These are phyloP conservation scores for Pentamera pediparva DNA, from an alignment of 53 echinoderm and acorn worm species.

Conservation along the genomic window DNA sequence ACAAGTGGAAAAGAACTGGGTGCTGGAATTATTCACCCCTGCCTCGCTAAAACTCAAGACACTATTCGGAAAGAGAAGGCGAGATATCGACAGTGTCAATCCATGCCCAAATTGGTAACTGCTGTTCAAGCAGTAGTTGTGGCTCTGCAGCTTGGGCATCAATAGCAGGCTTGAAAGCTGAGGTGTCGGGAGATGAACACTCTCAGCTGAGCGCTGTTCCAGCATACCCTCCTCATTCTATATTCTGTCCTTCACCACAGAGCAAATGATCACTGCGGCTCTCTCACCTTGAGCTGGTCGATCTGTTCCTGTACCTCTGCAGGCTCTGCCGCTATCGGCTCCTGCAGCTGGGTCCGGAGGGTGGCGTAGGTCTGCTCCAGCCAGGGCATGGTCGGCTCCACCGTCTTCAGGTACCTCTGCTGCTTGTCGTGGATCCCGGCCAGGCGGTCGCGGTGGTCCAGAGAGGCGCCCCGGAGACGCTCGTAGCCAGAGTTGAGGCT, in stretches of 20 bases:
- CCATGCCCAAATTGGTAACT: too few species aligned
- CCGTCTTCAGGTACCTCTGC: slow-evolving; percentile 45
- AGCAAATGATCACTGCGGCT: background rate
- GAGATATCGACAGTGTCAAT: too few species aligned
- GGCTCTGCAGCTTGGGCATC: too few species aligned
- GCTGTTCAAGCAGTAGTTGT: too few species aligned
- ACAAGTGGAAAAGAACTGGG: too few species aligned
- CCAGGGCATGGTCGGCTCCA: slow-evolving; percentile 83
- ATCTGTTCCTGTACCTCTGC: slow-evolving; percentile 84
- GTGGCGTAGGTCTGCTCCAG: slow-evolving; percentile 67
- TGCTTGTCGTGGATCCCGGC: slow-evolving; percentile 66
- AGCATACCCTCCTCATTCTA: too few species aligned
- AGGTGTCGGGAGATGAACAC: too few species aligned
- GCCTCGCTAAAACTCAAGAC: too few species aligned
- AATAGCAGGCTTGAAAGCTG: background rate
- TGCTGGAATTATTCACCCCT: too few species aligned
- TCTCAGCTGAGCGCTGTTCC: too few species aligned
- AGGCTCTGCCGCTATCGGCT: slow-evolving; percentile 83
- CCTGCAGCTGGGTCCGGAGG: slow-evolving; percentile 55
- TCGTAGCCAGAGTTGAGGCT: slow-evolving; percentile 87
- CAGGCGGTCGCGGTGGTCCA: slow-evolving; percentile 75
- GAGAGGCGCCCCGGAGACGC: slow-evolving; percentile 62
- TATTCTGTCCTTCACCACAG: background rate
- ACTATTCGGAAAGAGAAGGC: too few species aligned
- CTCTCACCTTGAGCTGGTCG: slow-evolving; percentile 61